Evolutionary conservation across 2,888 invertebrate genomes (phyloP).

Genomic region (Megamerina dolium): DNA sequence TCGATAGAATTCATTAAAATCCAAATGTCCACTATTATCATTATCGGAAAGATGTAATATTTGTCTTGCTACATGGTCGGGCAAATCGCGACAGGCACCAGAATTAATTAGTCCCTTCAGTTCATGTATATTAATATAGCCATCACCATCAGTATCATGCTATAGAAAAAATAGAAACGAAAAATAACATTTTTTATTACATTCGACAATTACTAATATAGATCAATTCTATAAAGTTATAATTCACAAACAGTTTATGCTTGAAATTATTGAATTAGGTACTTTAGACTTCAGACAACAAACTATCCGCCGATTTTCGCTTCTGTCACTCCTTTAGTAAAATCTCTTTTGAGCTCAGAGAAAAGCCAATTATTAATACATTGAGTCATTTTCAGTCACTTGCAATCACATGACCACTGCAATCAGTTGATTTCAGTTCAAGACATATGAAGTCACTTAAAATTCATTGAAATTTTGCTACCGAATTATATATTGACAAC

Average conservation of each 20-base stretch:
- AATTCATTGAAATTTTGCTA: too few relatives aligned
- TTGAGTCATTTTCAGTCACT: too few relatives aligned
- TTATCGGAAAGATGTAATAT: conserved; percentile 63
- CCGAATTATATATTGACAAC: too few relatives aligned
- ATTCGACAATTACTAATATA: background rate
- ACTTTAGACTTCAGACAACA: too few relatives aligned
- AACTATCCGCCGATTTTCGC: too few relatives aligned
- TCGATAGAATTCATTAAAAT: conserved; percentile 63
- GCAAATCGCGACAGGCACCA: conserved; percentile 56
- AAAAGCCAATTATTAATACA: too few relatives aligned
- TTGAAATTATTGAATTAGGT: conserved; percentile 4
- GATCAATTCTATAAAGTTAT: background rate
- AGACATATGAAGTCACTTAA: too few relatives aligned
- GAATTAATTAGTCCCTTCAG: conserved; percentile 48
- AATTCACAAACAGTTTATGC: background rate
- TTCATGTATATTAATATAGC: conserved; percentile 62
- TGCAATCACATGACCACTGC: too few relatives aligned
- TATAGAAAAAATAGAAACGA: conserved; percentile 38
- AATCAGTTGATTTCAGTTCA: too few relatives aligned
- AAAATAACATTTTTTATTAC: background rate
- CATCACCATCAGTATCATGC: conserved; percentile 69
- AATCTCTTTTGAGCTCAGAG: too few relatives aligned
- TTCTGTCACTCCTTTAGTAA: too few relatives aligned
- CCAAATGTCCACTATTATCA: conserved; percentile 58
- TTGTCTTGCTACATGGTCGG: conserved; percentile 59